phyloP scores from a whole-genome alignment of 2,888 invertebrate genomes.

The Auanema freiburgensis region DNA sequence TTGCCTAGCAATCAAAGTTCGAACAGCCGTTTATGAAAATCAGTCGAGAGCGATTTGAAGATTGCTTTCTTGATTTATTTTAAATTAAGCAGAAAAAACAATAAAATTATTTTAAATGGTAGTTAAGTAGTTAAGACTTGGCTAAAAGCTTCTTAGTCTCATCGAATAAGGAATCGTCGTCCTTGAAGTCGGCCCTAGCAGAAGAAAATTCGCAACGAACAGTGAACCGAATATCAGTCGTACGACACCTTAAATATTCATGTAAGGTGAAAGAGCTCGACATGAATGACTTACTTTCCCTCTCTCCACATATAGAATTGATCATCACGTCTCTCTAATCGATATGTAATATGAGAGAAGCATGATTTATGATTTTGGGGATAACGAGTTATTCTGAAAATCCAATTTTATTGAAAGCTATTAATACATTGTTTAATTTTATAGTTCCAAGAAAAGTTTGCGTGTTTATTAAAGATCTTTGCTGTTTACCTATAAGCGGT shows the following conservation, averaged over 20 bases:
- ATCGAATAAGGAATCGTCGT: slow-evolving; percentile 50
- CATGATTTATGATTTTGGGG: slow-evolving; percentile 47
- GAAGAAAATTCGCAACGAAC: slow-evolving; percentile 58
- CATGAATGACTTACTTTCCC: slow-evolving; percentile 31
- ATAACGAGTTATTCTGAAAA: slow-evolving; percentile 31
- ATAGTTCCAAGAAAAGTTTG: slow-evolving; percentile 10
- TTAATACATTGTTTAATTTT: slow-evolving; percentile 11
- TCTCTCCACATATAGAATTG: slow-evolving; percentile 55
- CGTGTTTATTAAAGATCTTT: no score
- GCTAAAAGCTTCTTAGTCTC: slow-evolving; percentile 17
- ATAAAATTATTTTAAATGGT: no score
- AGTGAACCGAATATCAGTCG: slow-evolving; percentile 52
- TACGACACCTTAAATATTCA: slow-evolving; percentile 38
- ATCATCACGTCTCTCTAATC: slow-evolving; percentile 52
- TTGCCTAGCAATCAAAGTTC: no score
- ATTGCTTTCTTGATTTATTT: no score
- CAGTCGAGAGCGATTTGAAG: no score
- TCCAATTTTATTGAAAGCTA: not conserved
- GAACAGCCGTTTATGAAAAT: no score
- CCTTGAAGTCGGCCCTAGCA: slow-evolving; percentile 44
- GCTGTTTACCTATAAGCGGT: slow-evolving; percentile 51
- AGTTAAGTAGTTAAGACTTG: no score
- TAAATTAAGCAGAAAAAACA: no score
- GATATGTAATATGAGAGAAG: slow-evolving; percentile 56
- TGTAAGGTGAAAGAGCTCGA: not conserved